Evolutionary conservation across 1,140 invertebrate species (phyloP).

Genomic region (Hetaerina americana): DNA sequence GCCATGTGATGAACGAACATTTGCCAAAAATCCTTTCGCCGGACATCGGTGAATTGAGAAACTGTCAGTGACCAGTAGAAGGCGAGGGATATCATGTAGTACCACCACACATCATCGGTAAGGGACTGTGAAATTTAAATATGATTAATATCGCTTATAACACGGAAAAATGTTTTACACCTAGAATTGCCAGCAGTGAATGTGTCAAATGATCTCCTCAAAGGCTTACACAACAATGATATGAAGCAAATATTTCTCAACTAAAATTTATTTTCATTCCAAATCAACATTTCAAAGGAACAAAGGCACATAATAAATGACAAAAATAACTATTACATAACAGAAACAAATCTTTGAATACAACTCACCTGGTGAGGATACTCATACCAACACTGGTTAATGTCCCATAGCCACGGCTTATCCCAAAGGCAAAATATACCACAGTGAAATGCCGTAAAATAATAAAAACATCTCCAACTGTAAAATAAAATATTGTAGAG

Average conservation of each 20-base stretch:
- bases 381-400: conserved; percentile 78
- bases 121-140: conserved; percentile 19
- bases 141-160: neutral
- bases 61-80: conserved; percentile 94
- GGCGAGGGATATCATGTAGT: conserved; percentile 33
- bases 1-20: conserved; percentile 96
- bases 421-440: conserved; percentile 76
- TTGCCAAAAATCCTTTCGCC: conserved; percentile 92
- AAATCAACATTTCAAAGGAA: conserved; percentile 11
- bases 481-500: conserved; percentile 20
- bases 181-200: neutral
- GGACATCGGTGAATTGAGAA: conserved; percentile 87
- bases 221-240: too few relatives aligned
- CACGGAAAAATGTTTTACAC: neutral
- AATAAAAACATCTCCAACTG: conserved; percentile 81
- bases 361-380: conserved; percentile 36
- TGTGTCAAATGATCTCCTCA: neutral
- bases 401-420: conserved; percentile 90
- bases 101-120: conserved; percentile 26
- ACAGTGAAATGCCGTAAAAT: conserved; percentile 68
- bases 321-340: neutral
- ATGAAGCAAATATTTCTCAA: neutral
- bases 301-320: neutral
- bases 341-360: conserved; percentile 5
- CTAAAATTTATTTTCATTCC: neutral